A percentile compares a stretch with the other conserved stretches of the same genome.
These are phyloP conservation scores for Sebastes baramenuke DNA, from an alignment of 2,797 vertebrate species.

Conservation along the genomic window DNA sequence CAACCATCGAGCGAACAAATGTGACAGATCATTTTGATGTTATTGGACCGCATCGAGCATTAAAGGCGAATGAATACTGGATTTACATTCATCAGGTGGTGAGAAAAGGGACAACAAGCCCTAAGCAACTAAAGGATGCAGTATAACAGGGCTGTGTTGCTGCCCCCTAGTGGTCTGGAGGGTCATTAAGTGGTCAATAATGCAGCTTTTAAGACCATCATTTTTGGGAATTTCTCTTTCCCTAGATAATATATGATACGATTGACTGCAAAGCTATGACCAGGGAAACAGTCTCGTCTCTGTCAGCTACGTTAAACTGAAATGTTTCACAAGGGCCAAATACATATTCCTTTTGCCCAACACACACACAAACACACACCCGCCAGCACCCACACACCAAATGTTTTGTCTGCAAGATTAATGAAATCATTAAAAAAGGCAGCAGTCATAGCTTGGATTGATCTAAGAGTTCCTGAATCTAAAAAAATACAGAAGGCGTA, in stretches of 20 bases:
- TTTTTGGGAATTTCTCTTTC: neutral
- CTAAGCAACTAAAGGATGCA: neutral
- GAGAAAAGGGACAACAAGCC: neutral
- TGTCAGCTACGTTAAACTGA: conserved; percentile 24
- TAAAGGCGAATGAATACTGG: neutral
- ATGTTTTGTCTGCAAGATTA: neutral
- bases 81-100: conserved; percentile 53
- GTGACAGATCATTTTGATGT: neutral
- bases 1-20: neutral
- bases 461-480: conserved; percentile 64
- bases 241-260: neutral
- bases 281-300: conserved; percentile 25
- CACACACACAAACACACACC: neutral
- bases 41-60: neutral
- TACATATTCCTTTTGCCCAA: conserved; percentile 4
- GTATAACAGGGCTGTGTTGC: neutral
- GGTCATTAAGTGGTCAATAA: conserved; percentile 9
- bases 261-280: conserved; percentile 13
- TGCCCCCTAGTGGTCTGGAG: conserved; percentile 19
- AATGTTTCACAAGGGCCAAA: neutral
- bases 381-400: neutral
- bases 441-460: conserved; percentile 61
- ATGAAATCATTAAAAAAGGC: conserved; percentile 55
- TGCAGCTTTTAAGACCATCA: conserved; percentile 3
- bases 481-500: conserved; percentile 58